Evolutionary conservation across 2,113 vertebrate genomes (phyloP), one percentile per base, ranked within the genome.

Genomic region (Anolis carolinensis): DNA sequence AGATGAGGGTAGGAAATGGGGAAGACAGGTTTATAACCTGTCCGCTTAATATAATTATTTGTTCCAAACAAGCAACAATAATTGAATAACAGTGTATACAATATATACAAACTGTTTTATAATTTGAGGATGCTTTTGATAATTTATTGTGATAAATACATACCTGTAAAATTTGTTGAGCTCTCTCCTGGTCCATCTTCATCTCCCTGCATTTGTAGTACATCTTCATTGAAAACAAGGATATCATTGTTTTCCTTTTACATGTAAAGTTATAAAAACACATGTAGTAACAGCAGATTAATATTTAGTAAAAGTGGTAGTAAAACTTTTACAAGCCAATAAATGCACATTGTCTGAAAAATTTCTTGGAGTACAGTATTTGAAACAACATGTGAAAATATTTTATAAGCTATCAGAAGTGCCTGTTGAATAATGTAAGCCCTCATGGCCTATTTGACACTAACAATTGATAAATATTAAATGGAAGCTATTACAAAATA

Each of bases 91-190:
- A 14, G 39, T 65, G 30, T 70, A 44, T 27, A 73, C 34, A 55
- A 36, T 72, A 30, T 23, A 16, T 36, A 59, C 39, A 13, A 2
- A 30, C 34, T 23, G 3, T 81, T 3, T 74, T n/a, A 59, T 2
- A 14, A 27, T 74, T 63, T 74, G 59, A 2, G n/a, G 34, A 50
- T 30, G 14, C 30, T 81, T 74, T 62, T 21, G 7, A 65, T 74
- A 44, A 48, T 65, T 70, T 65, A 5, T 74, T 10, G 23, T 0
- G 77, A 84, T 67, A 59, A 59, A 81, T 39, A 93, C 96, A 95
- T 96, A 97, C 96, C 95, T 84, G 95, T 96, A 78, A 88, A 95
- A 85, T 95, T 96, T 74, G 94, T 95, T 59, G 93, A 81, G 44
- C 87, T 8, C 63, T n/a, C 82, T 3, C 81, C 34, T 1, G 55